A percentile compares a stretch with the other conserved stretches of the same genome.
These are phyloP conservation scores for Bombus difficillimus DNA, from an alignment of 1,140 invertebrate species.

Conservation along the genomic window DNA sequence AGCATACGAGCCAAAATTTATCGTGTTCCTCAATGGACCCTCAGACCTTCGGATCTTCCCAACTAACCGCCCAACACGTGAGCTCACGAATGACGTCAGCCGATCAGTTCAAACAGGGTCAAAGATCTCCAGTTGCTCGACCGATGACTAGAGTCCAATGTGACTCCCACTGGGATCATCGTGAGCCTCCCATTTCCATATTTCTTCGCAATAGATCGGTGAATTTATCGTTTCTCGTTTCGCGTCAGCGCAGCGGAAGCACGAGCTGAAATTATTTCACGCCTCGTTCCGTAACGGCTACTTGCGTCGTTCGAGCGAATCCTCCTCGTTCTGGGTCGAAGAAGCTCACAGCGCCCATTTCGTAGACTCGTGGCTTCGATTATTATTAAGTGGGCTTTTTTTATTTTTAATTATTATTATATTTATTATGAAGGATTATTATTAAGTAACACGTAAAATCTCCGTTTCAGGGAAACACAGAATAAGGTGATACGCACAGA, in stretches of 20 bases:
- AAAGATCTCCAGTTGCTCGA: slow-evolving; percentile 28
- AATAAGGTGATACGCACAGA: no score
- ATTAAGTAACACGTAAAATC: no score
- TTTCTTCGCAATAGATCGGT: slow-evolving; percentile 8
- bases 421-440: no score
- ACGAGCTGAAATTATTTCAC: slow-evolving; percentile 48
- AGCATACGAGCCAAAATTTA: not conserved
- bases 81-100: slow-evolving; percentile 31
- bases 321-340: slow-evolving; percentile 31
- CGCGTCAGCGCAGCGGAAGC: not conserved
- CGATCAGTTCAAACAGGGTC: slow-evolving; percentile 33
- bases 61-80: not conserved
- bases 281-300: slow-evolving; percentile 53
- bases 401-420: no score
- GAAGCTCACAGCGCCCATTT: not conserved
- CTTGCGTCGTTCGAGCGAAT: slow-evolving; percentile 20
- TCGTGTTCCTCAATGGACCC: not conserved
- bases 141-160: not conserved
- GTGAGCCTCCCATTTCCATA: slow-evolving; percentile 4
- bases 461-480: no score
- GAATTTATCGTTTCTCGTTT: slow-evolving; percentile 45
- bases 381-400: no score
- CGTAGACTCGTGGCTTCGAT: no score
- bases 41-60: not conserved
- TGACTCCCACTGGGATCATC: not conserved